phyloP scores from a whole-genome alignment of 1,140 invertebrate species.

The Drosophila orosa region DNA sequence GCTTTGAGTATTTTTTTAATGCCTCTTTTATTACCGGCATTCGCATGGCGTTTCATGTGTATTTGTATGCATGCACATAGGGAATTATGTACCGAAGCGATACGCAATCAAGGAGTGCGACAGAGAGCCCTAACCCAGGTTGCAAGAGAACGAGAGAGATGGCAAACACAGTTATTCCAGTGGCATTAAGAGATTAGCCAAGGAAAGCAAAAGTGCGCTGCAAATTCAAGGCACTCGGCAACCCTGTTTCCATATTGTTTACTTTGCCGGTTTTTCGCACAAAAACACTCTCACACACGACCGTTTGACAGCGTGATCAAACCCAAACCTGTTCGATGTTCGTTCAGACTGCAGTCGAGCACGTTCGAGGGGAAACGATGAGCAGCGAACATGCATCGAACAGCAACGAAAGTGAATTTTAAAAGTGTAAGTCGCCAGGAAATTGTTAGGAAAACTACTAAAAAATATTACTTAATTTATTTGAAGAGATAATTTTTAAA shows the following conservation, averaged over 20 bases:
- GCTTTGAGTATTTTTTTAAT: slow-evolving; percentile 52
- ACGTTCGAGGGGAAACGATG: slow-evolving; percentile 64
- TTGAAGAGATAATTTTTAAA: neutral
- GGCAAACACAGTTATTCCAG: slow-evolving; percentile 19
- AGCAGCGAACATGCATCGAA: slow-evolving; percentile 16
- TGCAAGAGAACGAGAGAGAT: neutral
- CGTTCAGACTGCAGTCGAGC: slow-evolving; percentile 23
- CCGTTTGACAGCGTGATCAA: neutral
- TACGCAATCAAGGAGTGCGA: slow-evolving; percentile 5
- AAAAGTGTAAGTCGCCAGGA: slow-evolving; percentile 7
- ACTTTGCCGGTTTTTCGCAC: slow-evolving; percentile 72
- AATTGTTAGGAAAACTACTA: neutral
- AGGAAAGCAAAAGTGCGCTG: slow-evolving; percentile 43
- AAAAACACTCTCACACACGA: slow-evolving; percentile 1
- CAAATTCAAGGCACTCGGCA: slow-evolving; percentile 7
- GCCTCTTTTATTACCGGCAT: slow-evolving; percentile 56
- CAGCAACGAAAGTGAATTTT: slow-evolving; percentile 74
- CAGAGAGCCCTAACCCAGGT: neutral
- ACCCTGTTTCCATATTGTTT: slow-evolving; percentile 49
- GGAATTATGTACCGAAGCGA: slow-evolving; percentile 16
- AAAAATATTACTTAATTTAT: neutral
- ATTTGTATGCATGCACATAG: slow-evolving; percentile 18
- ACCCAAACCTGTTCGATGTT: slow-evolving; percentile 1
- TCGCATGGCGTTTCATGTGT: slow-evolving; percentile 47
- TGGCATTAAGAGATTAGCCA: slow-evolving; percentile 38